phyloP scores from a whole-genome alignment of 2,113 vertebrate genomes.

The Bucco capensis region DNA sequence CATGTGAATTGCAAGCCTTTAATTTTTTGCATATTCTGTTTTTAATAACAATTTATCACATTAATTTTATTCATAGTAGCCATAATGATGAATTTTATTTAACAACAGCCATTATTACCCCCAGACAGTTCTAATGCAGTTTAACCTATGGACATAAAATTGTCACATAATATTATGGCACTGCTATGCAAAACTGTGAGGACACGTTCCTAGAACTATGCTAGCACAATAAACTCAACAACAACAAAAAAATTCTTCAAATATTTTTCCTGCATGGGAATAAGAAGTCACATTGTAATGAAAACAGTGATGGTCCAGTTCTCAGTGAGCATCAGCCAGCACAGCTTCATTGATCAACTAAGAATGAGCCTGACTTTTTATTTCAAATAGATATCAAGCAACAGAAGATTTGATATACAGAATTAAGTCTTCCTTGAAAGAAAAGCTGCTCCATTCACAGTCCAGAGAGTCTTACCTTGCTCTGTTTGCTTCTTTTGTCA shows the following conservation, averaged over 20 bases:
- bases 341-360: not conserved
- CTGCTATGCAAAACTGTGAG: not conserved
- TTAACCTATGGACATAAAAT: not conserved
- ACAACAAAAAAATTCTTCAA: not conserved
- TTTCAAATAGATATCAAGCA: not conserved
- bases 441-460: not conserved
- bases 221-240: not conserved
- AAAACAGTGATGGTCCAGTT: not conserved
- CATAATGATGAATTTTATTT: not conserved
- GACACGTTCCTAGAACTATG: not conserved
- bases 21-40: not conserved
- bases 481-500: conserved; percentile 97
- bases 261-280: not conserved
- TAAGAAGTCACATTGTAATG: not conserved
- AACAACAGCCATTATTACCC: not conserved
- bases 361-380: not conserved
- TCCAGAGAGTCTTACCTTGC: conserved; percentile 82
- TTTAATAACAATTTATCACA: not conserved
- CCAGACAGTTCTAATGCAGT: not conserved
- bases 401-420: not conserved
- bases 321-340: not conserved
- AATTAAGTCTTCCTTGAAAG: not conserved
- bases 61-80: not conserved
- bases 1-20: not conserved
- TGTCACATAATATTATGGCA: not conserved